These are phyloP conservation scores for Beaufortia kweichowensis DNA, from an alignment of 2,113 vertebrate species.

Conservation along the genomic window DNA sequence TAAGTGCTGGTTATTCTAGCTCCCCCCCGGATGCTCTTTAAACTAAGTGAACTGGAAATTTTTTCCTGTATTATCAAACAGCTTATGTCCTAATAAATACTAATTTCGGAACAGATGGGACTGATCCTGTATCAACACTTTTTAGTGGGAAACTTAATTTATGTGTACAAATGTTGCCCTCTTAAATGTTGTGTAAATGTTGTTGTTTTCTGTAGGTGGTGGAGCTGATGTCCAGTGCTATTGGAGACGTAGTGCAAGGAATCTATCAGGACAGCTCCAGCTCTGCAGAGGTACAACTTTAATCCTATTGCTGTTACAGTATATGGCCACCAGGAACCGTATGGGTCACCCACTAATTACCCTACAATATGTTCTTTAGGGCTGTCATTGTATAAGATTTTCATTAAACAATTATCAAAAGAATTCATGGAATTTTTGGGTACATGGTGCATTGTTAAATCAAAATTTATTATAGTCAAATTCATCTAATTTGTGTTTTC, in stretches of 20 bases:
- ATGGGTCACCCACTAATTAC: neutral
- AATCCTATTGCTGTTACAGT: neutral
- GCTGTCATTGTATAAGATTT: too few species aligned
- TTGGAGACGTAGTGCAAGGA: conserved; percentile 94
- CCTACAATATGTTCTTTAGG: too few species aligned
- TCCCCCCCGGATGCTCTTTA: conserved; percentile 40
- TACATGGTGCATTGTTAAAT: too few species aligned
- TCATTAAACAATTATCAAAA: too few species aligned
- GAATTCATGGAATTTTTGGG: too few species aligned
- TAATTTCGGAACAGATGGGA: conserved; percentile 27
- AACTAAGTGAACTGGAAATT: conserved; percentile 31
- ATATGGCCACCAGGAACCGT: neutral
- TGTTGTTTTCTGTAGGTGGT: conserved; percentile 82
- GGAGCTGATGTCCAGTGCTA: conserved; percentile 93
- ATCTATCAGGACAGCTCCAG: conserved; percentile 86
- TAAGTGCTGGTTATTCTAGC: conserved; percentile 59
- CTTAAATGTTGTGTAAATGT: conserved; percentile 30
- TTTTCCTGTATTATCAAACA: conserved; percentile 24
- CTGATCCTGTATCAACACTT: neutral
- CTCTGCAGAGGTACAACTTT: conserved; percentile 78
- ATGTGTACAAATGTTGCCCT: neutral
- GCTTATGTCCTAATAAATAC: conserved; percentile 5
- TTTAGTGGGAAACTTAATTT: neutral
- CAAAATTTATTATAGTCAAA: too few species aligned
- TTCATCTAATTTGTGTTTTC: too few species aligned